phyloP scores from a whole-genome alignment of 2,113 vertebrate genomes.

The Puffinus mauretanicus region DNA sequence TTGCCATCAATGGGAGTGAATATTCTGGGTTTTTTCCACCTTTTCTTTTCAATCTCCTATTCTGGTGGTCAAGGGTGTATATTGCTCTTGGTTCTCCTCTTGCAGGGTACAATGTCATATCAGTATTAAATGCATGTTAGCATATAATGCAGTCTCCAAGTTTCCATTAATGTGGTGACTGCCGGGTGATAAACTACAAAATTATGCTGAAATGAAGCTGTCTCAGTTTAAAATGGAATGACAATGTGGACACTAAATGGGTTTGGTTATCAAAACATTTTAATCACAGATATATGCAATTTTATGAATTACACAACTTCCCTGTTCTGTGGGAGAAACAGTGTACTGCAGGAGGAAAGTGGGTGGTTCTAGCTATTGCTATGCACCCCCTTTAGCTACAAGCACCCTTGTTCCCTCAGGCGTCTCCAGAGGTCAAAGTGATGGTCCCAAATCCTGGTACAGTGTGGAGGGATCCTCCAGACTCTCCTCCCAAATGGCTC shows the following conservation, averaged over 20 bases:
- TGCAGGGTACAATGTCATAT: background rate
- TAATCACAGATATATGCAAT: background rate
- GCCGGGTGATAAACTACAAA: background rate
- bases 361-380: background rate
- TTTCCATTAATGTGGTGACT: background rate
- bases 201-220: background rate
- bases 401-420: background rate
- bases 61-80: background rate
- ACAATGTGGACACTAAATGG: background rate
- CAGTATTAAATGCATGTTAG: background rate
- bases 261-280: background rate
- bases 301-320: background rate
- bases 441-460: background rate
- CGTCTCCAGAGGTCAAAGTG: background rate
- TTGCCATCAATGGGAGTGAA: background rate
- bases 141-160: background rate
- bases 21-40: accelerated
- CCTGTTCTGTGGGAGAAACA: background rate
- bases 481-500: background rate
- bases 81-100: background rate
- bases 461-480: background rate
- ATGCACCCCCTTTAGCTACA: background rate
- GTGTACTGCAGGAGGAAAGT: background rate
- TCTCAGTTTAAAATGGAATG: background rate
- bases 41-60: background rate